Base-by-base conservation (phyloP, 2,888 invertebrate genomes). In the Polyommatus iphigenia region DNA sequence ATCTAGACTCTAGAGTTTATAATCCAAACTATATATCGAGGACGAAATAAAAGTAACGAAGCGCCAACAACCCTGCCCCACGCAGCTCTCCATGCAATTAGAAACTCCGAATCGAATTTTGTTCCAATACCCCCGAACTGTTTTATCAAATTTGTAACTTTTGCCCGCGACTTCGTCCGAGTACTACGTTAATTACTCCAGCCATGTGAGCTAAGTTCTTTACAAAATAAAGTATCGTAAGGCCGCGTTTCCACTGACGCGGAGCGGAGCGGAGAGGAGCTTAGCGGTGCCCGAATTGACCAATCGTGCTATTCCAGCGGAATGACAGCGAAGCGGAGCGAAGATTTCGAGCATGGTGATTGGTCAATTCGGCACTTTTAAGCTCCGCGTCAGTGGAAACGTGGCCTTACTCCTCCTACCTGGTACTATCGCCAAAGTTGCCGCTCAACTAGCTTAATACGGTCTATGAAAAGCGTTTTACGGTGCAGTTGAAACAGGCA, bases 51-150 rank as follows among this genome's bases (percentile, higher is more conserved):
- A 32, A 67, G 67, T 18, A 24, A 2, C 29, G 67, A 67, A 67
- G 29, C 62, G 29, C 15, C 67, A 67, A 67, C 67, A 4, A 32
- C 62, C 62, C 24, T 67, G 18, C 18, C 67, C 29, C 82, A 82
- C 80, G 83, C 85, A 81, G 81, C 72, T 46, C 72, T 62, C 79
- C 78, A 77, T 81, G 83, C 85, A 87, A 87, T 87, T 86, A 87
- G 82, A 86, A 85, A 85, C 85, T 85, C 83, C 83, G 84, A 82
- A 86, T 85, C 84, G 84, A 84, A 84, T 82, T 85, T 83, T 81
- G 82, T 81, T 80, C 79, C 79, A 76, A 80, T 78, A 79, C 78
- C 15, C 50, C 20, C 24, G n/a, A 46, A 73, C 24, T 73, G 73
- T 73, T 41, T 73, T 46, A 73, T 46, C 20, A 73, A 73, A 73